Evolutionary conservation across 1,140 invertebrate genomes (phyloP).

Genomic region (Drosophila insularis): DNA sequence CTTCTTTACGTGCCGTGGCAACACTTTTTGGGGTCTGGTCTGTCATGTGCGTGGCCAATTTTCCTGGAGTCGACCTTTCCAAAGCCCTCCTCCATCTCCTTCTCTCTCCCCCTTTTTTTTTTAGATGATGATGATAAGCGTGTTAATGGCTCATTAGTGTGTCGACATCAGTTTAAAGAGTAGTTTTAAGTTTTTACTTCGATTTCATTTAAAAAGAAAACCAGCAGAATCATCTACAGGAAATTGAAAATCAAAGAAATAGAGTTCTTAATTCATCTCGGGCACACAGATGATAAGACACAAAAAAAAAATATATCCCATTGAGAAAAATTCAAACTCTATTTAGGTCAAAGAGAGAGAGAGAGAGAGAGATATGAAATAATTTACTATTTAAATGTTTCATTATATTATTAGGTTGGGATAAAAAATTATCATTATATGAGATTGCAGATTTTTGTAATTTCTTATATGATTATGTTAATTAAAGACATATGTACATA

Average conservation of each 20-base stretch:
- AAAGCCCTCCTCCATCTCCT: background rate
- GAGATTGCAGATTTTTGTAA: too few relatives aligned
- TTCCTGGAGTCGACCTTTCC: background rate
- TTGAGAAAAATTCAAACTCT: background rate
- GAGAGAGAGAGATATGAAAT: too few relatives aligned
- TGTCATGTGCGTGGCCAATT: constrained; percentile 3
- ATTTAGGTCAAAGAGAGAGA: background rate
- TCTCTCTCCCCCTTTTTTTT: background rate
- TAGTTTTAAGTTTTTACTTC: background rate
- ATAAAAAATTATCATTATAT: too few relatives aligned
- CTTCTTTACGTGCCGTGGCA: constrained; percentile 5
- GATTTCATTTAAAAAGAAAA: background rate
- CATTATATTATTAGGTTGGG: too few relatives aligned
- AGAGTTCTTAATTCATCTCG: constrained; percentile 1
- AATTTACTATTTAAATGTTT: too few relatives aligned
- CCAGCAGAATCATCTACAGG: background rate
- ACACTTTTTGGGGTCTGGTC: background rate
- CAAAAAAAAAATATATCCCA: background rate
- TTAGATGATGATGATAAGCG: background rate
- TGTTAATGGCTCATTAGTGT: constrained; percentile 11
- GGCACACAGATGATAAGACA: background rate
- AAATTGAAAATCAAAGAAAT: background rate
- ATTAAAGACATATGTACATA: too few relatives aligned
- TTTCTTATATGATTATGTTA: too few relatives aligned
- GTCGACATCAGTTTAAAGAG: constrained; percentile 3